These are phyloP conservation scores for Antigone vipio DNA, from an alignment of 2,113 vertebrate species.

Conservation along the genomic window DNA sequence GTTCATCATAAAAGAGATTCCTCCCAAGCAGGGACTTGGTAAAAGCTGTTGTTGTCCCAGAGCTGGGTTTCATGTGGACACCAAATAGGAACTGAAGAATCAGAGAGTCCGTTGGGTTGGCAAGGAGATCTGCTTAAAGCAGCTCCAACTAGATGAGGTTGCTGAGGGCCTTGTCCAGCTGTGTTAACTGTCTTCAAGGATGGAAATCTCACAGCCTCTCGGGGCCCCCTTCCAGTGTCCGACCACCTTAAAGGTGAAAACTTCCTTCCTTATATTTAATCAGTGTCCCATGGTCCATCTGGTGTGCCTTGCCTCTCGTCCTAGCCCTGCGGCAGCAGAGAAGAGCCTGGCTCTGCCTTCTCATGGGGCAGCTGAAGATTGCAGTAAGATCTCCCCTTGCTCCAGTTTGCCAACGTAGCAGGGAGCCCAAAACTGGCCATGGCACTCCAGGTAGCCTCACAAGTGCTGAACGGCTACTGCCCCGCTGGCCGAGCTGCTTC, in stretches of 20 bases:
- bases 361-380: neutral
- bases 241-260: neutral
- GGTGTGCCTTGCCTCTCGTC: neutral
- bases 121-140: neutral
- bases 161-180: neutral
- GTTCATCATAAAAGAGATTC: neutral
- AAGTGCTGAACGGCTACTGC: neutral
- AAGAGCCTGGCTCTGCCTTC: neutral
- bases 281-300: neutral
- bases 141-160: neutral
- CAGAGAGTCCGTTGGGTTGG: neutral
- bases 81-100: neutral
- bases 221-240: neutral
- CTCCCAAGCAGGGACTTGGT: neutral
- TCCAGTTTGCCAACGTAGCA: fast-evolving
- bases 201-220: neutral
- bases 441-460: neutral
- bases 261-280: neutral
- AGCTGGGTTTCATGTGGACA: neutral
- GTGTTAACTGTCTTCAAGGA: neutral
- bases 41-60: neutral
- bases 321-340: neutral
- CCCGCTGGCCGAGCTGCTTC: neutral
- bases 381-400: neutral
- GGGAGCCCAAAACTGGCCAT: neutral